These are phyloP conservation scores for Sphaerodactylus townsendi DNA, from an alignment of 2,113 vertebrate species.

Conservation along the genomic window DNA sequence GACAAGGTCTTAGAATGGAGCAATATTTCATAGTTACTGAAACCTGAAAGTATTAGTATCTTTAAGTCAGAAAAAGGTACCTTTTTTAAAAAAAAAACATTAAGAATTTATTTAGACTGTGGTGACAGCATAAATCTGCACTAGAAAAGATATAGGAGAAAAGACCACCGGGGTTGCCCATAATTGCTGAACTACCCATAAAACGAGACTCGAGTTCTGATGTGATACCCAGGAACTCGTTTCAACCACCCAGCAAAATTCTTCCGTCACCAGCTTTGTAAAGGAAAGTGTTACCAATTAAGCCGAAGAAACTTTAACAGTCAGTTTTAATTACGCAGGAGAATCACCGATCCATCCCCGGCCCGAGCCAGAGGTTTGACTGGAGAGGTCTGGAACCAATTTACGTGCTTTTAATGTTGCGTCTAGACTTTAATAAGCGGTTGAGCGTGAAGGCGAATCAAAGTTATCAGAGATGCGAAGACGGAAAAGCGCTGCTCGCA, in stretches of 20 bases:
- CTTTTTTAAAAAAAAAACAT: slow-evolving; percentile 66
- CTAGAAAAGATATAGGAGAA: slow-evolving; percentile 77
- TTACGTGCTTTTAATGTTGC: slow-evolving; percentile 92
- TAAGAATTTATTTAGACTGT: slow-evolving; percentile 83
- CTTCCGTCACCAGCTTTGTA: slow-evolving; percentile 71
- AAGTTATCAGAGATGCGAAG: slow-evolving; percentile 67
- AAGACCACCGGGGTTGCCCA: slow-evolving; percentile 82
- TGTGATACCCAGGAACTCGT: slow-evolving; percentile 78
- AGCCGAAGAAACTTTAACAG: slow-evolving; percentile 80
- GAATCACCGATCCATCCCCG: slow-evolving; percentile 81
- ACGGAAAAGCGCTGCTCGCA: slow-evolving; percentile 60
- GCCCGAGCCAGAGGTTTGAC: slow-evolving; percentile 80
- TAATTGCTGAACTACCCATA: slow-evolving; percentile 80
- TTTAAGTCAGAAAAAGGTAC: slow-evolving; percentile 59
- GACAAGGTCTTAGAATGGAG: slow-evolving; percentile 47
- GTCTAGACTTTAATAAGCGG: slow-evolving; percentile 98
- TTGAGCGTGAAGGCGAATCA: slow-evolving; percentile 83
- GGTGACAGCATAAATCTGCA: slow-evolving; percentile 83
- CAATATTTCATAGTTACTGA: slow-evolving; percentile 71
- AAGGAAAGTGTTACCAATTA: slow-evolving; percentile 84
- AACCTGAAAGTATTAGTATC: slow-evolving; percentile 70
- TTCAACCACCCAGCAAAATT: slow-evolving; percentile 79
- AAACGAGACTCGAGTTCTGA: slow-evolving; percentile 79
- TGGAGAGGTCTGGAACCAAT: slow-evolving; percentile 87
- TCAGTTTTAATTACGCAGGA: slow-evolving; percentile 81